Evolutionary conservation across 2,113 vertebrate species (phyloP).

Genomic region (Platichthys stellatus): DNA sequence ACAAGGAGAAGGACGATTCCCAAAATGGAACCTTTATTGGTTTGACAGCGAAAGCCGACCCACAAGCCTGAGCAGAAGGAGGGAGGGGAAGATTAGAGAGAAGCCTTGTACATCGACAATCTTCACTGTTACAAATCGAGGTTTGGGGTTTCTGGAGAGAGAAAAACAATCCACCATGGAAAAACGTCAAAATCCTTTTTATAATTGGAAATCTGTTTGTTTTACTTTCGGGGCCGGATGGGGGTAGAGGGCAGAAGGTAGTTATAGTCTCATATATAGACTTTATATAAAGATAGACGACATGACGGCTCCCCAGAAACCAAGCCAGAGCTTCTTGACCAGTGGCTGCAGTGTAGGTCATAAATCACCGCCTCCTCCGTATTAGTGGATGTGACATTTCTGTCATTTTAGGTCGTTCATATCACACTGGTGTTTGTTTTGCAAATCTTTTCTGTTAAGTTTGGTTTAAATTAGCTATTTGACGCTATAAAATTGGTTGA

Average conservation of each 20-base stretch:
- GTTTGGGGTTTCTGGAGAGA: constrained; percentile 11
- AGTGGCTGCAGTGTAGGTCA: no score
- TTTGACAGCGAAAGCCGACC: constrained; percentile 62
- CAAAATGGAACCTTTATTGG: constrained; percentile 78
- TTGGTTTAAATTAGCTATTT: no score
- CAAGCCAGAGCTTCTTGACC: no score
- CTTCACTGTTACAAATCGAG: neutral
- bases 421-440: neutral
- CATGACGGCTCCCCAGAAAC: no score
- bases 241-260: neutral
- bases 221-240: neutral
- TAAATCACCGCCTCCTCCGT: no score
- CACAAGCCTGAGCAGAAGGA: constrained; percentile 62
- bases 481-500: no score
- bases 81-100: neutral
- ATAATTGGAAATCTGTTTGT: constrained; percentile 20
- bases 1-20: constrained; percentile 75
- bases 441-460: no score
- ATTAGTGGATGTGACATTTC: no score
- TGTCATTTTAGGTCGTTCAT: neutral
- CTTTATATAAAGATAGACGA: no score
- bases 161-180: neutral
- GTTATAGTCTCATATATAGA: neutral
- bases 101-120: neutral
- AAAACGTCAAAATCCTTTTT: neutral